phyloP scores from a whole-genome alignment of 2,113 vertebrate species.

The Cygnus atratus region DNA sequence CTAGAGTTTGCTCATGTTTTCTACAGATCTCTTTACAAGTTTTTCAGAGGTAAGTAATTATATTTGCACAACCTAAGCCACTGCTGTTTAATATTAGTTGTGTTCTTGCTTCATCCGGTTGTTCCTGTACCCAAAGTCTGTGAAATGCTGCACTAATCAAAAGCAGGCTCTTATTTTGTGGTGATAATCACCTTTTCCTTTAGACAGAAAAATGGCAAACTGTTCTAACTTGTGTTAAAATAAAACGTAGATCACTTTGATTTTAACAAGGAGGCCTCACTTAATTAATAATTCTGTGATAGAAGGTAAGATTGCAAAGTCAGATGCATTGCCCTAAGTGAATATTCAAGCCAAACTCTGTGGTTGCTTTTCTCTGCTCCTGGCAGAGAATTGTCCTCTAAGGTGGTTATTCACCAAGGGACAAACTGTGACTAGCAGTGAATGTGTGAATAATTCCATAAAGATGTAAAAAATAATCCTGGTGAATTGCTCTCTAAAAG shows the following conservation, averaged over 20 bases:
- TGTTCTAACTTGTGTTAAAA: background rate
- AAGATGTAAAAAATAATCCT: background rate
- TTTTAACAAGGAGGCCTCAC: background rate
- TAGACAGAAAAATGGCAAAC: background rate
- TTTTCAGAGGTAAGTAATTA: background rate
- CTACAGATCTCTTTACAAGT: background rate
- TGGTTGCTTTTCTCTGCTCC: background rate
- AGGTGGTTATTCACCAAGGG: constrained; percentile 2
- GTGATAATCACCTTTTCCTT: background rate
- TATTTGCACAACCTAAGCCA: background rate
- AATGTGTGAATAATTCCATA: background rate
- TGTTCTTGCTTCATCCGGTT: background rate
- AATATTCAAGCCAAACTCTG: background rate
- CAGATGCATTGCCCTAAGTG: background rate
- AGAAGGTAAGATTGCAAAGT: background rate
- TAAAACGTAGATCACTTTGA: background rate
- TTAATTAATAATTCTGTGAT: background rate
- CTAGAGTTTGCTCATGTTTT: background rate
- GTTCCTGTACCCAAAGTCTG: background rate
- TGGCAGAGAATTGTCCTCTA: background rate
- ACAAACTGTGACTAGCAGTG: background rate
- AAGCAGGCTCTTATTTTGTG: background rate
- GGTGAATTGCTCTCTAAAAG: background rate
- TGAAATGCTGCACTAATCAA: background rate
- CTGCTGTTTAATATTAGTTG: background rate